Conservation (phyloP, 2,113 vertebrate species). For the Heterotilapia buettikoferi region DNA sequence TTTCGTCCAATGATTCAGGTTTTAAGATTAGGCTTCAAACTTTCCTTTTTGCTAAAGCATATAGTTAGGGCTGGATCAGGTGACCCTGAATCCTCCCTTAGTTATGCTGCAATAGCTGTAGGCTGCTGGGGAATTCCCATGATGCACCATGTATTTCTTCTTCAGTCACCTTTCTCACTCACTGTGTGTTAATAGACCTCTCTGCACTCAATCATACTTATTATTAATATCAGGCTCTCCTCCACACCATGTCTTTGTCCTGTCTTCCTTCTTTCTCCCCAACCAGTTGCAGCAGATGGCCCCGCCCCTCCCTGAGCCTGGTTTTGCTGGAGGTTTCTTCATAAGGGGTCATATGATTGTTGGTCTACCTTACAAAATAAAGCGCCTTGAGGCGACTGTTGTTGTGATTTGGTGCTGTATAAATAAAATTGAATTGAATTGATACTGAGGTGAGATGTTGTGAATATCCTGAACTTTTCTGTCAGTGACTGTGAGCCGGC, state of each 20-base stretch:
- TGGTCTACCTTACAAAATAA: not conserved
- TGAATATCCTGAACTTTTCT: not conserved
- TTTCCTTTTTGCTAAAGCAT: rapidly evolving
- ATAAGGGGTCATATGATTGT: not conserved
- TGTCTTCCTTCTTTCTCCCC: not conserved
- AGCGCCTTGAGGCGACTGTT: not conserved
- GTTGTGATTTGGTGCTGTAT: not conserved
- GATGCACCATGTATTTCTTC: not conserved
- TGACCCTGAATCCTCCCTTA: not conserved
- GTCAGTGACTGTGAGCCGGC: not conserved
- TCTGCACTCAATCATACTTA: not conserved
- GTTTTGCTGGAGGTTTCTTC: not conserved
- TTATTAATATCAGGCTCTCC: rapidly evolving
- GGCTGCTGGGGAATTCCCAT: rapidly evolving
- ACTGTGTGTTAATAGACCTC: rapidly evolving
- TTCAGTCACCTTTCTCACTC: not conserved
- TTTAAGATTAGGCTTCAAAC: not conserved
- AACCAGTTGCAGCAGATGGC: rapidly evolving
- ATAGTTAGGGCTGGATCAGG: rapidly evolving
- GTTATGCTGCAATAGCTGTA: rapidly evolving
- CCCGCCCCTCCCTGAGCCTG: not conserved
- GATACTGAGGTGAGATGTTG: not conserved
- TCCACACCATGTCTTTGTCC: not conserved
- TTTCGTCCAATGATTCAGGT: not conserved
- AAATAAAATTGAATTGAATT: not conserved